Percentiles rank a stretch among this genome's conserved stretches.
Conservation (phyloP, 2,888 invertebrate genomes). For the Brachycybe producta region DNA sequence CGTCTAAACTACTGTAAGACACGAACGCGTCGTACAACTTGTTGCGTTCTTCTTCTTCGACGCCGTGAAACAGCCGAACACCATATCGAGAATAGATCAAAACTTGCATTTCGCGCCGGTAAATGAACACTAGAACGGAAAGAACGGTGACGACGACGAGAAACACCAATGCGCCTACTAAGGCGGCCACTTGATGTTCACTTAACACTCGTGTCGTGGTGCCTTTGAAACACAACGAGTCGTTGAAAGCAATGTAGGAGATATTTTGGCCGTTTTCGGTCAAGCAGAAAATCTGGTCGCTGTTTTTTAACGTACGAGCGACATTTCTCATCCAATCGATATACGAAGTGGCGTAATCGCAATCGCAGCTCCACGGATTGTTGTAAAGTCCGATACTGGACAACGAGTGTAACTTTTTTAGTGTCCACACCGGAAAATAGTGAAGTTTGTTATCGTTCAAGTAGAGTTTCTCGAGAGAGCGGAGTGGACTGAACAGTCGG, state of each 20-base stretch:
- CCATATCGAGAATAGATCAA: conserved; percentile 1
- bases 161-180: conserved; percentile 6
- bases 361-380: conserved; percentile 13
- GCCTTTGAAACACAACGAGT: too few relatives aligned
- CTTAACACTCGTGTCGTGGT: too few relatives aligned
- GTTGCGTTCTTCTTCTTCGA: neutral
- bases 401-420: conserved; percentile 15
- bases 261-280: too few relatives aligned
- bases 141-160: conserved; percentile 15
- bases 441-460: conserved; percentile 58
- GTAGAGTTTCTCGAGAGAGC: conserved; percentile 41
- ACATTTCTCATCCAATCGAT: conserved; percentile 61
- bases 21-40: conserved; percentile 28
- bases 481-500: conserved; percentile 33
- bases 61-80: conserved; percentile 11
- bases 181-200: neutral
- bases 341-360: conserved; percentile 45
- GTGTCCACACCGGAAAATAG: conserved; percentile 54
- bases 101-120: conserved; percentile 15
- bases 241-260: too few relatives aligned
- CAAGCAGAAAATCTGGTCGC: conserved; percentile 43
- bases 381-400: neutral
- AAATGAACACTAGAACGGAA: conserved; percentile 7
- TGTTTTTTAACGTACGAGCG: conserved; percentile 49
- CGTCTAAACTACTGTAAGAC: conserved; percentile 24